Percentiles rank a stretch among this genome's conserved stretches.
Evolutionary conservation across 2,888 invertebrate genomes (phyloP).

Genomic region (Heliconius ethilla): DNA sequence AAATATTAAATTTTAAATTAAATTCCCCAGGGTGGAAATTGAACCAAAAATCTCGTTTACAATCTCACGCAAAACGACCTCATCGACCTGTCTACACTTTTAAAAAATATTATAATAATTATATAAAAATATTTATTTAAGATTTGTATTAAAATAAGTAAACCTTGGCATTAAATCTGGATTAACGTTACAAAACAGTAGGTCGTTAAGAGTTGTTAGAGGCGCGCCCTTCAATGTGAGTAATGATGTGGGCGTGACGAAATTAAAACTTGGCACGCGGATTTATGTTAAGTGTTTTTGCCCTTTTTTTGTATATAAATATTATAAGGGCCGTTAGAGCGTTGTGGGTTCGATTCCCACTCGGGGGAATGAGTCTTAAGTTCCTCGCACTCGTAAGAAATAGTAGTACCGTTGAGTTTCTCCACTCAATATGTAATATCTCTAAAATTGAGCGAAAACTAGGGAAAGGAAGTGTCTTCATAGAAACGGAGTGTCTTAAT

Average conservation of each 20-base stretch:
- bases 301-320: background rate
- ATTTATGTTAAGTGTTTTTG: conserved; percentile 9
- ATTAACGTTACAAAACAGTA: conserved; percentile 33
- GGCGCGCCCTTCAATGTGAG: conserved; percentile 27
- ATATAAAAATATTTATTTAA: background rate
- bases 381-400: too few relatives aligned
- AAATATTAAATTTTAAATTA: too few relatives aligned
- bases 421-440: background rate
- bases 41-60: too few relatives aligned
- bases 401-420: background rate
- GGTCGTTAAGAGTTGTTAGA: conserved; percentile 18
- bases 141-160: background rate
- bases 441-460: background rate
- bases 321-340: too few relatives aligned
- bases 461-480: background rate
- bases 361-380: background rate
- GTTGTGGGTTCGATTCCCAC: background rate
- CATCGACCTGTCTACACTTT: background rate
- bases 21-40: too few relatives aligned
- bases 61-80: too few relatives aligned
- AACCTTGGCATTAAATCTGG: conserved; percentile 12
- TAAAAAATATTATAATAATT: background rate
- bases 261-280: conserved; percentile 21
- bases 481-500: background rate
- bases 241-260: conserved; percentile 23